Conservation (phyloP, 2,888 invertebrate genomes). For the Lordiphosa fenestrarum region DNA sequence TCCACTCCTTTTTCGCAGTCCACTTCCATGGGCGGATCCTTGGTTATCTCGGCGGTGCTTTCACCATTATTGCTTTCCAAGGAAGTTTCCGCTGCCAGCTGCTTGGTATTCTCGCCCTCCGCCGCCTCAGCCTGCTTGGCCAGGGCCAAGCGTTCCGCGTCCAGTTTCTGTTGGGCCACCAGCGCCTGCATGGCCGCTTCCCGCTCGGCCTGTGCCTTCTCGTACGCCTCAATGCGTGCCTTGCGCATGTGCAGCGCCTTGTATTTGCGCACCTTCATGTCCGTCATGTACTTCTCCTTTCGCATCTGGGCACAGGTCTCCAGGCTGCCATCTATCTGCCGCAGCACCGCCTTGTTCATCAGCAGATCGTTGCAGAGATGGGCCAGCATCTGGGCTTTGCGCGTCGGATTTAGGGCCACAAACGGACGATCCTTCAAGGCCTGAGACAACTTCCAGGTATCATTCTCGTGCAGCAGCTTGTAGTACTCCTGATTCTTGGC, state of each 20-base stretch:
- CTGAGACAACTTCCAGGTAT: conserved; percentile 90
- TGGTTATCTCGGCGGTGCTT: conserved; percentile 5
- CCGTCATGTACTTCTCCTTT: conserved; percentile 95
- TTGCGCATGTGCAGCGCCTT: conserved; percentile 87
- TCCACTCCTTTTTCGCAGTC: conserved; percentile 44
- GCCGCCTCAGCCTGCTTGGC: conserved; percentile 63
- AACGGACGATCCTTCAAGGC: conserved; percentile 91
- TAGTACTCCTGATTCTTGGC: conserved; percentile 91
- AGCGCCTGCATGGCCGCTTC: conserved; percentile 78
- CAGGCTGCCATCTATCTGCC: conserved; percentile 93
- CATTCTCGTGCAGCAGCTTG: conserved; percentile 87
- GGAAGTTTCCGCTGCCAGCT: background rate
- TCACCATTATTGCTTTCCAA: conserved; percentile 28
- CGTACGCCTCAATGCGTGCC: conserved; percentile 87
- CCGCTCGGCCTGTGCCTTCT: conserved; percentile 81
- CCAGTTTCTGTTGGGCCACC: conserved; percentile 77
- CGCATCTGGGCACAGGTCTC: conserved; percentile 92
- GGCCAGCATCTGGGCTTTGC: conserved; percentile 93
- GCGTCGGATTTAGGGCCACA: conserved; percentile 90
- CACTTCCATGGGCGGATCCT: conserved; percentile 68
- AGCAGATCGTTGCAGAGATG: conserved; percentile 97
- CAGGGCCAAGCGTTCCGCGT: conserved; percentile 77
- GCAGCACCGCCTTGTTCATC: conserved; percentile 93
- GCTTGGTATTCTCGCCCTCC: conserved; percentile 9
- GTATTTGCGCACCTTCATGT: conserved; percentile 95